A percentile compares a stretch with the other conserved stretches of the same genome.
These are phyloP conservation scores for Dipodomys spectabilis DNA, from an alignment of 2,113 vertebrate genomes.

Conservation along the genomic window DNA sequence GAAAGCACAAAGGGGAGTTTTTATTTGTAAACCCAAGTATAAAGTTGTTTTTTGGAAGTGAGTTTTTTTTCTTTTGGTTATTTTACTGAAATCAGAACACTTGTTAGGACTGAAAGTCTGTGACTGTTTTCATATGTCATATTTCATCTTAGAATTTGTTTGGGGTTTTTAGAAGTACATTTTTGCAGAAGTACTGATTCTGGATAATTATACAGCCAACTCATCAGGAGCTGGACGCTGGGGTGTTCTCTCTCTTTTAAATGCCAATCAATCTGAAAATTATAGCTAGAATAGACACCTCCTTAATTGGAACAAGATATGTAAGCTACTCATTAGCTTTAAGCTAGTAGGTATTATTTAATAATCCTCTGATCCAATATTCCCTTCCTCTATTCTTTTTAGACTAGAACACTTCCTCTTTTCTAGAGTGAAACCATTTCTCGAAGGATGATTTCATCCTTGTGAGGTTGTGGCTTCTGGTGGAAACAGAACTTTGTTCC, in stretches of 20 bases:
- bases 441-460: conserved; percentile 65
- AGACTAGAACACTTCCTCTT: conserved; percentile 54
- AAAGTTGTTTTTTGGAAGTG: conserved; percentile 64
- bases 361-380: not conserved
- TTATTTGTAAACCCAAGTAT: conserved; percentile 45
- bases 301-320: conserved; percentile 44
- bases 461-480: conserved; percentile 66
- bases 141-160: conserved; percentile 53
- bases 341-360: conserved; percentile 33
- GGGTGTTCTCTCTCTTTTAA: conserved; percentile 55
- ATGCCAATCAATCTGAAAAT: conserved; percentile 29
- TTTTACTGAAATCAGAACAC: conserved; percentile 40
- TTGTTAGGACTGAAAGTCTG: conserved; percentile 17
- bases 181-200: conserved; percentile 62
- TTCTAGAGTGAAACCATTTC: conserved; percentile 53
- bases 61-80: conserved; percentile 57
- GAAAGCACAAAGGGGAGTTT: conserved; percentile 42
- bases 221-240: conserved; percentile 57
- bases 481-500: conserved; percentile 69
- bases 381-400: not conserved
- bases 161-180: conserved; percentile 55
- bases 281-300: conserved; percentile 38
- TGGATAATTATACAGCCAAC: conserved; percentile 59
- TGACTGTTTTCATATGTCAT: conserved; percentile 24
- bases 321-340: conserved; percentile 57